phyloP scores from a whole-genome alignment of 2,888 invertebrate species.

The Neoscelio sp. region DNA sequence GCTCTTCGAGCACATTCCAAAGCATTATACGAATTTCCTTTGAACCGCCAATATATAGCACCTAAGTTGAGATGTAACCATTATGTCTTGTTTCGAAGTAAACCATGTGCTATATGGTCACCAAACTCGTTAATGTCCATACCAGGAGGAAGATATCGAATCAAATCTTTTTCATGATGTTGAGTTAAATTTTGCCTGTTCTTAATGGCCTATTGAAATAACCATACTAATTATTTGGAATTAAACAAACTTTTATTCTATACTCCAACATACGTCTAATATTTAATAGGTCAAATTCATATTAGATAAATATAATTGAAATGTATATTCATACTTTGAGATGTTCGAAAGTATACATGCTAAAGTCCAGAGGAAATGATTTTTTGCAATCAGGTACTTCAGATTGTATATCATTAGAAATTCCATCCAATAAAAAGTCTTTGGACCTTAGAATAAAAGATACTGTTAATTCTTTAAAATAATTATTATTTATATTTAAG shows the following conservation, averaged over 20 bases:
- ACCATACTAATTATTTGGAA: too few species aligned
- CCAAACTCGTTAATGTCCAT: conserved; percentile 84
- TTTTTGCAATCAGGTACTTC: conserved; percentile 87
- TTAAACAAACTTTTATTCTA: too few species aligned
- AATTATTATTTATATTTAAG: too few species aligned
- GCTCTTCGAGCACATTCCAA: conserved; percentile 91
- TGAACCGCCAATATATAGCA: conserved; percentile 90
- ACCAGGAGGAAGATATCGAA: conserved; percentile 72
- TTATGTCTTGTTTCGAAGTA: conserved; percentile 88
- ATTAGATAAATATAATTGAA: conserved; percentile 6
- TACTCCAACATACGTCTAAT: too few species aligned
- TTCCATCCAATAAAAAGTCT: conserved; percentile 75
- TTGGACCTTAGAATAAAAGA: conserved; percentile 65
- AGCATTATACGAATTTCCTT: conserved; percentile 90
- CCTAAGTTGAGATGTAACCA: conserved; percentile 93
- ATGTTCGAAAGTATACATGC: conserved; percentile 87
- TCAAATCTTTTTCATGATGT: conserved; percentile 83
- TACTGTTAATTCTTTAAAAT: not conserved
- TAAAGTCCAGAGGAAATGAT: conserved; percentile 85
- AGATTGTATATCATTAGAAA: conserved; percentile 78
- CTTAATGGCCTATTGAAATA: conserved; percentile 83
- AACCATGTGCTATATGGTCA: conserved; percentile 86
- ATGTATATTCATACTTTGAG: conserved; percentile 82
- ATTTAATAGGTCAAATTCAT: too few species aligned
- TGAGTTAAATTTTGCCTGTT: conserved; percentile 84